A percentile compares a stretch with the other conserved stretches of the same genome.
phyloP scores from a whole-genome alignment of 2,797 vertebrate genomes.

The Trachops cirrhosus region DNA sequence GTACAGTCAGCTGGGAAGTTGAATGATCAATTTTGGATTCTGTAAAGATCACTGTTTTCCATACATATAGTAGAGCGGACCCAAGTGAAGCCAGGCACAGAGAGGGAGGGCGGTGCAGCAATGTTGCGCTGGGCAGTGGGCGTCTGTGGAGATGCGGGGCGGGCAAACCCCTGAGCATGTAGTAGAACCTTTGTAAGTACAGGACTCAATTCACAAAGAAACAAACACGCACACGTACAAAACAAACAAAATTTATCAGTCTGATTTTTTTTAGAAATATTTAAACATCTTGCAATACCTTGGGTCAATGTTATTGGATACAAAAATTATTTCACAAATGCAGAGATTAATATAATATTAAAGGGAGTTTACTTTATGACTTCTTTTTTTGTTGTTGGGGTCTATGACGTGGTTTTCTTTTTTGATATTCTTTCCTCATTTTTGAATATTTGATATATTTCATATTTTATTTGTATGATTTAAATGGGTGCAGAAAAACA shows the following conservation, averaged over 20 bases:
- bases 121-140: not conserved
- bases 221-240: not conserved
- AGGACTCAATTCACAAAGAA: not conserved
- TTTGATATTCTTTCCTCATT: not conserved
- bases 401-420: not conserved
- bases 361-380: not conserved
- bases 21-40: not conserved
- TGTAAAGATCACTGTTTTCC: not conserved
- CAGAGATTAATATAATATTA: not conserved
- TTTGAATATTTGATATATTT: not conserved
- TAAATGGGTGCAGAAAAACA: not conserved
- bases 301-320: not conserved
- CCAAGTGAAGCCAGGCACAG: not conserved
- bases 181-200: not conserved
- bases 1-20: not conserved
- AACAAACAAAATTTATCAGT: not conserved
- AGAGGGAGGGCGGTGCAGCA: not conserved
- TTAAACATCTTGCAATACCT: not conserved
- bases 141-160: rapidly evolving
- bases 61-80: rapidly evolving
- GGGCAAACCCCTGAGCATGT: not conserved
- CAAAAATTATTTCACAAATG: not conserved
- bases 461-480: not conserved
- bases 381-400: not conserved
- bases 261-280: not conserved